Evolutionary conservation across 2,113 vertebrate species (phyloP).

Genomic region (Nothobranchius furzeri): DNA sequence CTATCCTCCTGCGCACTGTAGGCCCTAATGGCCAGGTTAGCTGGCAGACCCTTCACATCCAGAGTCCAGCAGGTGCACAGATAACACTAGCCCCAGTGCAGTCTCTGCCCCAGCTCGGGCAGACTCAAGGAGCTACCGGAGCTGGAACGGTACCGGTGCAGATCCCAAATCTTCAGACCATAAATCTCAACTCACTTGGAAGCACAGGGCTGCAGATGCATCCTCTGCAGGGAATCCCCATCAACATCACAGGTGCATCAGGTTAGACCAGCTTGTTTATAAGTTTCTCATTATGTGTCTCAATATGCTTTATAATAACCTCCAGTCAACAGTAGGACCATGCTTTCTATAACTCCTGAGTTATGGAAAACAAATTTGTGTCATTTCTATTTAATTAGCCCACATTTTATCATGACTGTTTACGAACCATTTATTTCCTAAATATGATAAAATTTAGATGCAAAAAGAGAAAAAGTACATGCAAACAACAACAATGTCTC

Average conservation of each 20-base stretch:
- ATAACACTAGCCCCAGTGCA: constrained; percentile 93
- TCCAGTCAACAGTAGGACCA: too few relatives aligned
- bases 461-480: too few relatives aligned
- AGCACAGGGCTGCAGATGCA: constrained; percentile 92
- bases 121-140: constrained; percentile 72
- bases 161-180: constrained; percentile 95
- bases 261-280: constrained; percentile 78
- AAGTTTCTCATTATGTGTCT: not conserved
- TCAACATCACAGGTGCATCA: constrained; percentile 85
- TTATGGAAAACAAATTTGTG: too few relatives aligned
- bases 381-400: not conserved
- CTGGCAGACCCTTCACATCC: constrained; percentile 97
- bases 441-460: too few relatives aligned
- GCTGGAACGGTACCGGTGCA: constrained; percentile 77
- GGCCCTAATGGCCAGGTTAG: constrained; percentile 94
- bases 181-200: constrained; percentile 92
- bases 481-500: too few relatives aligned
- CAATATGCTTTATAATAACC: too few relatives aligned
- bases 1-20: constrained; percentile 92
- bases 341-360: too few relatives aligned
- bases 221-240: constrained; percentile 90
- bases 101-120: constrained; percentile 85
- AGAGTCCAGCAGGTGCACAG: constrained; percentile 90
- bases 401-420: not conserved
- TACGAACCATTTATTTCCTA: not conserved